phyloP scores from a whole-genome alignment of 1,140 invertebrate species.

The Hylaeus volcanicus region DNA sequence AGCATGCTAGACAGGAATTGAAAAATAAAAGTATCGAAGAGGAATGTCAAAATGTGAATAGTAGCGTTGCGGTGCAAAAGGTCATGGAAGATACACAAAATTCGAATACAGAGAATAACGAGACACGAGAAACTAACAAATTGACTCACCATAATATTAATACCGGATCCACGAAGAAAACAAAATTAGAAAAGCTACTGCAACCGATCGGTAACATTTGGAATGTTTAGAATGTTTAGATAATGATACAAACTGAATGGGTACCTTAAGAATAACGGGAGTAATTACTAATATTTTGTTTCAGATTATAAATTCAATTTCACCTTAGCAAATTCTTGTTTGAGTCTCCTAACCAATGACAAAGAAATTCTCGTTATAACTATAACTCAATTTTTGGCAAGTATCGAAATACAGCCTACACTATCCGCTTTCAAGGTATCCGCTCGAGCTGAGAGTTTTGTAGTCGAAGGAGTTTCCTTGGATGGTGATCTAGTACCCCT shows the following conservation, averaged over 20 bases:
- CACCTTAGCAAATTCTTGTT: constrained; percentile 87
- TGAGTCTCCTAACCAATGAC: constrained; percentile 86
- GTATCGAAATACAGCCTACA: constrained; percentile 87
- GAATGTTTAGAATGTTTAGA: neutral
- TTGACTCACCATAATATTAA: neutral
- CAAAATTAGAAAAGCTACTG: constrained; percentile 66
- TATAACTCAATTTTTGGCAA: constrained; percentile 87
- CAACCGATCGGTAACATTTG: constrained; percentile 66
- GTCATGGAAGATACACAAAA: constrained; percentile 2
- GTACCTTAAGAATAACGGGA: neutral
- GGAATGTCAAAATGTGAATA: constrained; percentile 38
- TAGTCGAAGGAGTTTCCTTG: constrained; percentile 87
- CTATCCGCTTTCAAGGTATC: constrained; percentile 87
- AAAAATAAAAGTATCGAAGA: constrained; percentile 85
- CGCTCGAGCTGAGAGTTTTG: constrained; percentile 88
- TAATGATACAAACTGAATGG: neutral
- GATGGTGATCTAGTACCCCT: constrained; percentile 89
- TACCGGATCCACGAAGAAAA: constrained; percentile 55
- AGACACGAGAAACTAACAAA: neutral
- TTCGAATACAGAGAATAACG: constrained; percentile 1
- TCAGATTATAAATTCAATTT: constrained; percentile 90
- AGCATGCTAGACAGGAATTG: constrained; percentile 81
- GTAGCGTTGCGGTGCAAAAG: neutral
- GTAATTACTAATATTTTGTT: constrained; percentile 66
- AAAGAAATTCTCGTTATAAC: constrained; percentile 88